Conservation (phyloP, 1,140 invertebrate species). For the Dendrolimus kikuchii region DNA sequence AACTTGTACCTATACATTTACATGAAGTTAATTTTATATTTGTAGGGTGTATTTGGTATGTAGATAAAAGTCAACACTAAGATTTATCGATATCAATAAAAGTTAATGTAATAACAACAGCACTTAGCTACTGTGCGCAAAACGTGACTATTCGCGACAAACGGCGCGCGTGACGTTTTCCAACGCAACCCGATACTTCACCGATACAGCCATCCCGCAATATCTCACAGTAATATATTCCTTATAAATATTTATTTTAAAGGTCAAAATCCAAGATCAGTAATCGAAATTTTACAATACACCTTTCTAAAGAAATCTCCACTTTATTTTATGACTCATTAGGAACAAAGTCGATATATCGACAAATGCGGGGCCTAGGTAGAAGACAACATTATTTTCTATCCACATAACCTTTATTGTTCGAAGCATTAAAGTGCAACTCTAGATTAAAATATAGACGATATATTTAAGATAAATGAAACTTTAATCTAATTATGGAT, state of each 20-base stretch:
- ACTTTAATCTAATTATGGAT: no score
- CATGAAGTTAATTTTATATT: no score
- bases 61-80: no score
- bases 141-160: slow-evolving; percentile 59
- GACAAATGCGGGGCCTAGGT: not conserved
- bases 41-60: no score
- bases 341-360: not conserved
- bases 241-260: slow-evolving; percentile 7
- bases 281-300: no score
- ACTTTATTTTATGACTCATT: no score
- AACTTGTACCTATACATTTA: no score
- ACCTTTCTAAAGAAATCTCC: no score
- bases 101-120: slow-evolving; percentile 18
- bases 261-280: not conserved
- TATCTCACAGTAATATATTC: slow-evolving; percentile 9
- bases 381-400: slow-evolving; percentile 5
- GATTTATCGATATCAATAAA: slow-evolving; percentile 13
- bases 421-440: slow-evolving; percentile 1
- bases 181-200: slow-evolving; percentile 44
- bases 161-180: slow-evolving; percentile 53
- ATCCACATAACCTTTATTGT: slow-evolving; percentile 13
- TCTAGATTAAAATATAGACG: not conserved
- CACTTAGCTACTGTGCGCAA: slow-evolving; percentile 48
- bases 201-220: slow-evolving; percentile 22
- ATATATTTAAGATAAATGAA: no score